Percentiles rank a stretch among this genome's conserved stretches.
phyloP scores from a whole-genome alignment of 2,113 vertebrate genomes.

The Sander vitreus region DNA sequence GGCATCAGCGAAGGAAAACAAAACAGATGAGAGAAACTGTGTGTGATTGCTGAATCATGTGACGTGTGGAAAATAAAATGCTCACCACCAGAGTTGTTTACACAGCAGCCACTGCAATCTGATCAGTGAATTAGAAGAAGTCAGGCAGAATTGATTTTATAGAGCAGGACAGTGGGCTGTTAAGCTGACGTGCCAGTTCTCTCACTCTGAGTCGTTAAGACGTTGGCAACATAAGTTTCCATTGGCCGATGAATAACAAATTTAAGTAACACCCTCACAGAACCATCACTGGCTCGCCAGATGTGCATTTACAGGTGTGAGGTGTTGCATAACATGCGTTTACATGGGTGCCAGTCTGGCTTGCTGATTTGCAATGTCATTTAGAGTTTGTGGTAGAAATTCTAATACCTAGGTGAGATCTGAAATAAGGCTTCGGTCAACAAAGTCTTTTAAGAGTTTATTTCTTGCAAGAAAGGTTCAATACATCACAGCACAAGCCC shows the following conservation, averaged over 20 bases:
- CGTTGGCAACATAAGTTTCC: slow-evolving; percentile 27
- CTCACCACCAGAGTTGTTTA: neutral
- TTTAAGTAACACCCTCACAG: slow-evolving; percentile 13
- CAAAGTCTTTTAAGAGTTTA: too few species aligned
- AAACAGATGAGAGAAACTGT: slow-evolving; percentile 43
- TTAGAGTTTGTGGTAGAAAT: neutral
- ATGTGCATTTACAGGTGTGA: slow-evolving; percentile 48
- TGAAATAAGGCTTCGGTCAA: too few species aligned
- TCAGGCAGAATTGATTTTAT: neutral
- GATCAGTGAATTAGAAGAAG: neutral
- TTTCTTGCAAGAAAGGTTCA: too few species aligned
- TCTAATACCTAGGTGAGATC: too few species aligned
- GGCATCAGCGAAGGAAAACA: slow-evolving; percentile 25
- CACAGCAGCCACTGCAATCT: neutral
- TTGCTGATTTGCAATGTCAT: slow-evolving; percentile 3
- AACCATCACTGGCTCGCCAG: slow-evolving; percentile 6
- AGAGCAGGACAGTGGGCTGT: slow-evolving; percentile 1
- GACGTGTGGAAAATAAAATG: slow-evolving; percentile 11
- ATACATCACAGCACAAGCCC: neutral
- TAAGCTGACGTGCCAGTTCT: neutral
- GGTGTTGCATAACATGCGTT: slow-evolving; percentile 37
- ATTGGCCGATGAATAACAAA: neutral
- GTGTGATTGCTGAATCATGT: slow-evolving; percentile 15
- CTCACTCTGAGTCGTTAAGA: slow-evolving; percentile 5
- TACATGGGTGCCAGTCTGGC: slow-evolving; percentile 32